Evolutionary conservation across 2,797 vertebrate genomes (phyloP).

Genomic region (Toxotes lorentzi): DNA sequence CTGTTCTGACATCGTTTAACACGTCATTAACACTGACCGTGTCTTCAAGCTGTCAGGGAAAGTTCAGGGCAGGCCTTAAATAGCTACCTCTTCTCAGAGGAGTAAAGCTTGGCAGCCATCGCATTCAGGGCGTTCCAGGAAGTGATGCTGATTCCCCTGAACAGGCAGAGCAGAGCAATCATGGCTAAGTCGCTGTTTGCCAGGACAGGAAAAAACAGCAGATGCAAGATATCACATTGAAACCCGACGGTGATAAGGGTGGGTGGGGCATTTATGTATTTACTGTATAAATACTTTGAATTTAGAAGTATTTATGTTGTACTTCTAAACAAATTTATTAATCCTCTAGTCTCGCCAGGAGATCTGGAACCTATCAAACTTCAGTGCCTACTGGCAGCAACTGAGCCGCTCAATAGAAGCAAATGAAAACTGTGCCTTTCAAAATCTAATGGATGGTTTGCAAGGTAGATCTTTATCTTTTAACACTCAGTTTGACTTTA

Average conservation of each 20-base stretch:
- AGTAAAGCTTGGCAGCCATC: slow-evolving; percentile 96
- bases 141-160: slow-evolving; percentile 97
- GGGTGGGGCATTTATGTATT: background rate
- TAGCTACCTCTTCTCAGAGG: slow-evolving; percentile 94
- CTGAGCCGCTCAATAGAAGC: background rate
- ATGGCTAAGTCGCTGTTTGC: slow-evolving; percentile 97
- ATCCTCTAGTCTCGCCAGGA: background rate
- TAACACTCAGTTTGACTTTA: background rate
- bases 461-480: background rate
- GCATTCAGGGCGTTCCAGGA: slow-evolving; percentile 97
- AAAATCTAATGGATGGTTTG: background rate
- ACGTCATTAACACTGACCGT: slow-evolving; percentile 23
- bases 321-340: background rate
- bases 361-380: background rate
- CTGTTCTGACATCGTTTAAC: slow-evolving; percentile 31
- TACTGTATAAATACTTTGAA: too few species aligned
- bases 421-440: background rate
- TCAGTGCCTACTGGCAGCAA: background rate
- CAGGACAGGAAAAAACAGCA: slow-evolving; percentile 98
- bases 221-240: slow-evolving; percentile 96
- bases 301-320: background rate
- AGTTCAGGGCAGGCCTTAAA: slow-evolving; percentile 29
- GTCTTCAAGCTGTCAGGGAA: slow-evolving; percentile 22
- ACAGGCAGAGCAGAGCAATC: slow-evolving; percentile 97
- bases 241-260: slow-evolving; percentile 87